Percentiles rank a stretch among this genome's conserved stretches.
phyloP scores from a whole-genome alignment of 2,797 vertebrate genomes.

The Argentina silus region DNA sequence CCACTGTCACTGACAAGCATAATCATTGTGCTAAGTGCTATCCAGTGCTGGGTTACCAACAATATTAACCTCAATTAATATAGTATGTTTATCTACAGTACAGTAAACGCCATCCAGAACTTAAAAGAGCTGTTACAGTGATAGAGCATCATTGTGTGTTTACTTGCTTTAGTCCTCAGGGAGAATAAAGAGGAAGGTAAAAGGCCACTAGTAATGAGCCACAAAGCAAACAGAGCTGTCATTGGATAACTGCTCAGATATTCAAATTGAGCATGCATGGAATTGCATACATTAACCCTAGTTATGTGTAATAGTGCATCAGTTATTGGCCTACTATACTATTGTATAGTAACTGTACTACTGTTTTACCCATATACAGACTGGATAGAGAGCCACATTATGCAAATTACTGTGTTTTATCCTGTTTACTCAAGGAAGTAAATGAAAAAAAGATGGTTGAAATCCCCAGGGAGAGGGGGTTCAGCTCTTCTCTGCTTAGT shows the following conservation, averaged over 20 bases:
- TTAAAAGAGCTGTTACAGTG: conserved; percentile 57
- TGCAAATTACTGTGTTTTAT: conserved; percentile 73
- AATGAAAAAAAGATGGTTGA: conserved; percentile 62
- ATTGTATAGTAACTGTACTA: conserved; percentile 32
- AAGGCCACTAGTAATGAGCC: conserved; percentile 60
- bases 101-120: conserved; percentile 29
- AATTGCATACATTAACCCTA: conserved; percentile 68
- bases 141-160: conserved; percentile 72
- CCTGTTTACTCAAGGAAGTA: conserved; percentile 68
- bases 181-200: conserved; percentile 52
- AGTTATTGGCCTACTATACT: conserved; percentile 4
- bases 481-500: conserved; percentile 47
- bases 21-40: conserved; percentile 1
- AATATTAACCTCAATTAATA: conserved; percentile 73
- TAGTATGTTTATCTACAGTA: conserved; percentile 52
- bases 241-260: conserved; percentile 62
- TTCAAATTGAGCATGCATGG: conserved; percentile 62
- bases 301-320: conserved; percentile 30
- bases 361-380: conserved; percentile 26
- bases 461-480: conserved; percentile 59
- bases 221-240: conserved; percentile 60
- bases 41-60: conserved; percentile 47
- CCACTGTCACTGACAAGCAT: background rate
- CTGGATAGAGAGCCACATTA: conserved; percentile 43
- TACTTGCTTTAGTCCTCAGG: conserved; percentile 53